A percentile compares a stretch with the other conserved stretches of the same genome.
Evolutionary conservation across 1,140 invertebrate species (phyloP).

Genomic region (Globodera rostochiensis): DNA sequence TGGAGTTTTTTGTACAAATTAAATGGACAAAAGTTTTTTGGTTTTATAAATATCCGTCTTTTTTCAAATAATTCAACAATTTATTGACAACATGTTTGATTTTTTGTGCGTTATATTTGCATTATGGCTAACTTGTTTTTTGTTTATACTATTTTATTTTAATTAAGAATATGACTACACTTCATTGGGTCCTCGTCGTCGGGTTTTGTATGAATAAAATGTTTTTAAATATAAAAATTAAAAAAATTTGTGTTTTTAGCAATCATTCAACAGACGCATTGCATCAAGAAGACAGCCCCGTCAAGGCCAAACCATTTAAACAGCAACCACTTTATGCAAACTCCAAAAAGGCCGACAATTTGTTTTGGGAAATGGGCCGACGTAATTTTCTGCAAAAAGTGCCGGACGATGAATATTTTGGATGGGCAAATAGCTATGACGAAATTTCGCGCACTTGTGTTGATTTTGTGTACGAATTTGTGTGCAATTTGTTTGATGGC

Average conservation of each 20-base stretch:
- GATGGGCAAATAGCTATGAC: background rate
- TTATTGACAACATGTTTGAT: no score
- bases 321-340: background rate
- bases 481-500: background rate
- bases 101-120: no score
- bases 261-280: background rate
- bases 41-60: background rate
- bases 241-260: background rate
- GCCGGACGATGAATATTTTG: background rate
- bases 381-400: background rate
- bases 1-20: background rate
- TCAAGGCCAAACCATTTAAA: background rate
- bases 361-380: background rate
- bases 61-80: background rate
- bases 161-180: background rate
- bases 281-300: background rate
- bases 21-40: background rate
- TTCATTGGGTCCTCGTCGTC: background rate
- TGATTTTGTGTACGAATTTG: conserved; percentile 1
- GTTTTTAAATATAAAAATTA: background rate
- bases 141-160: background rate
- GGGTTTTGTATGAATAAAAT: background rate
- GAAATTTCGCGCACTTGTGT: background rate
- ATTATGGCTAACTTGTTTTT: background rate
- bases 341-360: background rate